These are phyloP conservation scores for Pluvianellus socialis DNA, from an alignment of 2,113 vertebrate genomes.

Conservation along the genomic window DNA sequence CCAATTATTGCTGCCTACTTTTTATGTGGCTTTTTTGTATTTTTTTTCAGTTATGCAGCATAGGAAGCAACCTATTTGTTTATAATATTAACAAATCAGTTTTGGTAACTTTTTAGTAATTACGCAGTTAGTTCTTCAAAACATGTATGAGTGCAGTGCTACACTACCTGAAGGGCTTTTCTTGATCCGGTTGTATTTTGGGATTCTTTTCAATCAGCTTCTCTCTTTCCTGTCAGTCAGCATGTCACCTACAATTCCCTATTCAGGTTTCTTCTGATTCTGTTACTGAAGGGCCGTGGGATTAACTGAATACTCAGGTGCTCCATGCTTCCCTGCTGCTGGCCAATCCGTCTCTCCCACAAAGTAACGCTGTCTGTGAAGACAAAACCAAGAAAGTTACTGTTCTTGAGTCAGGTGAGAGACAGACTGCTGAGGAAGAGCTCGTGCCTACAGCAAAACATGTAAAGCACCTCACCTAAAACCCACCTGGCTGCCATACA, in stretches of 20 bases:
- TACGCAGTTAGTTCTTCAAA: neutral
- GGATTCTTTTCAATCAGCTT: neutral
- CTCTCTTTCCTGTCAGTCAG: neutral
- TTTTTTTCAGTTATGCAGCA: neutral
- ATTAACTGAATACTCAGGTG: neutral
- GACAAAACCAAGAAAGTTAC: neutral
- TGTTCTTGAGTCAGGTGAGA: fast-evolving
- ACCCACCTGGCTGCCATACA: neutral
- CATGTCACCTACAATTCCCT: neutral
- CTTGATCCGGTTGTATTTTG: neutral
- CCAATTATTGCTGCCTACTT: neutral
- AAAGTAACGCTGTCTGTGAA: neutral
- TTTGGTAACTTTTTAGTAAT: neutral
- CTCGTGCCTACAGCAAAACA: neutral
- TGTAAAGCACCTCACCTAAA: neutral
- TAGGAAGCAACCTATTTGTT: neutral
- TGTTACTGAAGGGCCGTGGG: neutral
- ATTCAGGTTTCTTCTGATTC: neutral
- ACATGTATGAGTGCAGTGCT: neutral
- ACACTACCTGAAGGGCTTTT: neutral
- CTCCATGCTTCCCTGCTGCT: neutral
- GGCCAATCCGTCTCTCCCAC: neutral
- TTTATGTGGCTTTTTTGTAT: neutral
- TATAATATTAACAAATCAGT: neutral
- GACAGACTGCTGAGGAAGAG: neutral